Evolutionary conservation across 1,140 invertebrate species (phyloP), one percentile per base, ranked within the genome.

Genomic region (Cylas formicarius): DNA sequence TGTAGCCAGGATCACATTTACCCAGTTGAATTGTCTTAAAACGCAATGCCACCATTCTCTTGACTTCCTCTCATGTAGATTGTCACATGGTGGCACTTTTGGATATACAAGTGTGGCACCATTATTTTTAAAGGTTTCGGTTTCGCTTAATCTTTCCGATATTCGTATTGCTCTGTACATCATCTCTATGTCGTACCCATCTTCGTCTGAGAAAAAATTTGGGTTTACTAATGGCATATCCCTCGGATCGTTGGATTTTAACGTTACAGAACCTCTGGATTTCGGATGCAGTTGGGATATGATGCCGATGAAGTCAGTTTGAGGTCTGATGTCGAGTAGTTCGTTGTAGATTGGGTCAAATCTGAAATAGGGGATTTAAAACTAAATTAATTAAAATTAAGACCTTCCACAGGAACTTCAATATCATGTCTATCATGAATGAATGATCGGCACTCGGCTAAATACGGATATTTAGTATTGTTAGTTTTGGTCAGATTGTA

Each of bases 231-330:
- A 42, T 4, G 84, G 84, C 50, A 71, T 65, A 3, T 74, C 71
- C 23, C 69, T 71, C 2, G 81, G 81, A 67, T 84, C 69, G 17
- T 47, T 66, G 38, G 68, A 66, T 44, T 63, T 69, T 13, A 83
- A 58, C 48, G 69, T 66, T 4, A 84, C 38, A 34, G 63, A 63
- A 11, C 81, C 81, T 14, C 62, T 60, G 14, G 76, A 54, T 57
- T 79, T 75, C 0, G 88, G 85, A 59, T 80, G 70, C 8, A 86
- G 72, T 43, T 82, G 58, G 36, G 78, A 65, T 13, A 77, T 72
- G 8, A 76, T 60, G 50, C 81, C 69, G 20, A 64, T 68, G 66
- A 74, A 75, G 21, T 33, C 31, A 13, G n/a, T 29, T 18, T 18
- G 3, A 9, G 26, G 11, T 17, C 41, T 13, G 5, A 11, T n/a